Evolutionary conservation across 2,888 invertebrate genomes (phyloP).

Genomic region (Candidula unifasciata): DNA sequence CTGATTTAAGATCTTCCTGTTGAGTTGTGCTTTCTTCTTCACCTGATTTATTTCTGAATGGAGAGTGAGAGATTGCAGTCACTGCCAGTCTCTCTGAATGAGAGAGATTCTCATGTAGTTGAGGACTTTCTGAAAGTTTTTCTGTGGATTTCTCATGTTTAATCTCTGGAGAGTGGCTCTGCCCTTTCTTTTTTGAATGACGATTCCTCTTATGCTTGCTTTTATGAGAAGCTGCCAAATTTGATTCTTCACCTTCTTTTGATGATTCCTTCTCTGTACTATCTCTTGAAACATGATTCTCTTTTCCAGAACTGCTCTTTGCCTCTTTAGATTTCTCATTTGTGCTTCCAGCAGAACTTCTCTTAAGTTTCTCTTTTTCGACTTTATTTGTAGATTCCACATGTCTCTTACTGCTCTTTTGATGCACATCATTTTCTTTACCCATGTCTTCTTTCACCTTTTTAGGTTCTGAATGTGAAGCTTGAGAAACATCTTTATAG

Average conservation of each 20-base stretch:
- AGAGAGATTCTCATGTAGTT: conserved; percentile 24
- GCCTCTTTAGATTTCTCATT: conserved; percentile 29
- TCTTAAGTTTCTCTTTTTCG: conserved; percentile 46
- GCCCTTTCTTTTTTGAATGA: conserved; percentile 35
- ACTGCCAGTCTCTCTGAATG: conserved; percentile 41
- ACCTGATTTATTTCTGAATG: conserved; percentile 35
- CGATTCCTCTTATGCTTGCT: conserved; percentile 35
- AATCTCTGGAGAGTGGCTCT: conserved; percentile 26
- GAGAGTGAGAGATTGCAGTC: conserved; percentile 49
- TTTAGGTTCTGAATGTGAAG: conserved; percentile 13
- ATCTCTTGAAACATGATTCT: conserved; percentile 27
- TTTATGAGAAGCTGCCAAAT: conserved; percentile 27
- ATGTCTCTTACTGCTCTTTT: conserved; percentile 30
- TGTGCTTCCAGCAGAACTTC: conserved; percentile 27
- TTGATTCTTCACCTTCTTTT: conserved; percentile 16
- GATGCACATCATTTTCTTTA: conserved; percentile 33
- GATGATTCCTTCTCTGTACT: conserved; percentile 15
- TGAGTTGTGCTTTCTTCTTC: conserved; percentile 18
- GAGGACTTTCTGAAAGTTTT: neutral
- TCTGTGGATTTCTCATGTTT: neutral
- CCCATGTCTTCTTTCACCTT: conserved; percentile 28
- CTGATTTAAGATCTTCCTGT: conserved; percentile 35
- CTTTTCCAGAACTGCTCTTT: conserved; percentile 32
- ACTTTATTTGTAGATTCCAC: neutral
- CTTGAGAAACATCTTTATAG: conserved; percentile 26